phyloP scores from a whole-genome alignment of 2,888 invertebrate species.

The Argyra leucocephala region DNA sequence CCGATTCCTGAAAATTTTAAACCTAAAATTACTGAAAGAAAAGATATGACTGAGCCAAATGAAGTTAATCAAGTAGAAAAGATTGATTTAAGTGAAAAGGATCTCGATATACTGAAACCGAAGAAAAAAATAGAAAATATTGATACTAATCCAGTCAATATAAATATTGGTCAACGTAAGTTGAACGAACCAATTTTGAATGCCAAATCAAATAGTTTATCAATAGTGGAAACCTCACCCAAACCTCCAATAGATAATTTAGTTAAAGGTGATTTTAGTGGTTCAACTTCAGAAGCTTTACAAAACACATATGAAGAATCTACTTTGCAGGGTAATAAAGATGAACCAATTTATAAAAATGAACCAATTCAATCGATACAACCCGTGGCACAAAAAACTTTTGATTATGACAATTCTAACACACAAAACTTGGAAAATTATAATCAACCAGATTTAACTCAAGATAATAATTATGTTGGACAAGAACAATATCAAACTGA shows the following conservation, averaged over 20 bases:
- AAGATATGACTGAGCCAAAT: background rate
- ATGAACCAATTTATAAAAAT: background rate
- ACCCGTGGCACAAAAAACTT: background rate
- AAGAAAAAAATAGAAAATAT: background rate
- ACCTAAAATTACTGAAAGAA: constrained; percentile 13
- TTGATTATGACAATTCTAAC: background rate
- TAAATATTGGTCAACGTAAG: constrained; percentile 27
- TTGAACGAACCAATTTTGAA: background rate
- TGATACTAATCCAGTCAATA: constrained; percentile 17
- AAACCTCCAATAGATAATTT: too few species aligned
- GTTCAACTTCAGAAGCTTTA: constrained; percentile 18
- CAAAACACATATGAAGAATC: background rate
- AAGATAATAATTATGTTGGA: background rate
- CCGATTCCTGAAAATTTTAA: constrained; percentile 15
- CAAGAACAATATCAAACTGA: background rate
- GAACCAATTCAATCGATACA: too few species aligned
- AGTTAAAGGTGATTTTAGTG: too few species aligned
- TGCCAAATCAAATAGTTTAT: background rate
- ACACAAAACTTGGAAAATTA: constrained; percentile 15
- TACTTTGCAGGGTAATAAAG: background rate
- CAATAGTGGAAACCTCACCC: constrained; percentile 14
- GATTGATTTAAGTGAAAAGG: constrained; percentile 16
- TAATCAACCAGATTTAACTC: constrained; percentile 14
- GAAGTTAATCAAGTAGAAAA: constrained; percentile 16
- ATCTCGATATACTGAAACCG: too few species aligned